phyloP scores from a whole-genome alignment of 2,797 vertebrate genomes.

The Halcyon chelicuti region DNA sequence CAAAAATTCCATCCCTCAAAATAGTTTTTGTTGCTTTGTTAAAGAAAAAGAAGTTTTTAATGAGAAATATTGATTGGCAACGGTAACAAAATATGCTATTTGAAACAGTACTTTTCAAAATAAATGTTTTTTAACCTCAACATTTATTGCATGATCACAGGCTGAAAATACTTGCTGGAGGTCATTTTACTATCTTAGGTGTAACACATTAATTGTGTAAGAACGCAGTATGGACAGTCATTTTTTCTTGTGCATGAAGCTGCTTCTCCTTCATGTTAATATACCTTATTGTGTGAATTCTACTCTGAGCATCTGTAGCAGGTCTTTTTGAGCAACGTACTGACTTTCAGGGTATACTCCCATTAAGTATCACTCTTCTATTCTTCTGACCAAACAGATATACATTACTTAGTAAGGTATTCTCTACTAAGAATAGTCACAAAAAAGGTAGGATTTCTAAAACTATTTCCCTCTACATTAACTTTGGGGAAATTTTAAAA shows the following conservation, averaged over 20 bases:
- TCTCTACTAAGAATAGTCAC: neutral
- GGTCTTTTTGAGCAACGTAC: neutral
- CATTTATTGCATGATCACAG: neutral
- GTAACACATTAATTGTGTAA: neutral
- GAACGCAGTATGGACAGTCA: neutral
- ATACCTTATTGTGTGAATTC: neutral
- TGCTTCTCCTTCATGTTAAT: neutral
- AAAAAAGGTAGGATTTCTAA: neutral
- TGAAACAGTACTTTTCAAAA: neutral
- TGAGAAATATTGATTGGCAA: neutral
- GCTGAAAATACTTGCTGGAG: neutral
- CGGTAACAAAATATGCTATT: neutral
- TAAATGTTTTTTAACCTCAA: neutral
- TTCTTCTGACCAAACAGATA: neutral
- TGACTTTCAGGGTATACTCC: neutral
- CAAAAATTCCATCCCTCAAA: accelerated
- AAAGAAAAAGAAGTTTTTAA: neutral
- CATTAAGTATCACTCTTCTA: neutral
- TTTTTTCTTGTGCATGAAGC: neutral
- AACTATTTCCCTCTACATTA: neutral
- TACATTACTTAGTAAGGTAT: neutral
- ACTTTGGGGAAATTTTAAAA: neutral
- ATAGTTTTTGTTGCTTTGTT: accelerated
- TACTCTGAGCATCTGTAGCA: accelerated
- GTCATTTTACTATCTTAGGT: neutral